Evolutionary conservation across 2,888 invertebrate species (phyloP), one percentile per base, ranked within the genome.

Genomic region (Hypena proboscidalis): DNA sequence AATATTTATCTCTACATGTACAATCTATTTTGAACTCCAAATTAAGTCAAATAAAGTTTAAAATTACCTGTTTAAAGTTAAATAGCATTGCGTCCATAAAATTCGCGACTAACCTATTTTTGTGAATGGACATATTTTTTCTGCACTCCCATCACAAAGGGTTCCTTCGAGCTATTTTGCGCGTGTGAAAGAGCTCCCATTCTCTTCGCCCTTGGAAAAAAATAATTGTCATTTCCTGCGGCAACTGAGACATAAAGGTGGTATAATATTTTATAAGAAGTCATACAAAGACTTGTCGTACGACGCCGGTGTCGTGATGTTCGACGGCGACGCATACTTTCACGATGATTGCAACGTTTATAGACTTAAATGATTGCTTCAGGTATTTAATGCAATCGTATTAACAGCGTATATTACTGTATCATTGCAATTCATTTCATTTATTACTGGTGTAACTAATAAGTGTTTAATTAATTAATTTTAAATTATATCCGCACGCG

Each of bases 141-240:
- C 77, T 74, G 68, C 63, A n/a, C n/a, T 68, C 66, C 58, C 65
- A 66, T 70, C 67, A 89, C 86, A 90, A 90, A 83, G 72, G 81
- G 63, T 69, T 75, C 70, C 75, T 85, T 83, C 76, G 80, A 85
- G 83, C 83, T 86, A 88, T 88, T 90, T 85, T 80, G 84, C 83
- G 79, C 86, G 83, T 86, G 84, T 89, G 90, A 89, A 90, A 89
- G 84, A 84, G 73, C 81, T 80, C 52, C 79, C 80, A 83, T 85
- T 88, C 84, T 83, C 76, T 81, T 74, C 76, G 74, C 77, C 78
- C 78, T 76, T 82, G 80, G 72, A 79, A 80, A 84, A 81, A 86
- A 85, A 89, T 91, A 91, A 91, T 91, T 88, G 89, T 91, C 89
- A 90, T 90, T 90, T 91, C 91, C 91, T 91, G 91, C 85, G 89